Evolutionary conservation across 1,140 invertebrate genomes (phyloP), one percentile per base, ranked within the genome.

Genomic region (Megathymus violae): DNA sequence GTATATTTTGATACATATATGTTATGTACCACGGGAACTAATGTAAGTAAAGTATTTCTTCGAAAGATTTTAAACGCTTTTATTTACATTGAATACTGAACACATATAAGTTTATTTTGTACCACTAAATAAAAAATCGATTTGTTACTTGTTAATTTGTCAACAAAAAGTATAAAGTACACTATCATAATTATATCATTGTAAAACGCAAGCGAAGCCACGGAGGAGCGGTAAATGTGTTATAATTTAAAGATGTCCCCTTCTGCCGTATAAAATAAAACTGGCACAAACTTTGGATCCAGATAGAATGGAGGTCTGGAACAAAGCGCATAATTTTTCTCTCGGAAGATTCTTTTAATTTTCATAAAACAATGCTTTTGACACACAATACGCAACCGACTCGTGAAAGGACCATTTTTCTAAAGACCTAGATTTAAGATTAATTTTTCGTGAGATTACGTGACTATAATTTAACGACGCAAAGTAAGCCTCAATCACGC

Each of bases 341-440:
- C 52, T 58, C 52, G 52, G 52, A 58, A 58, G 52, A 58, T 47
- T 59, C 54, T 59, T 58, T 58, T 58, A 58, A 46, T 58, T 58
- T 58, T 46, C 54, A 58, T 58, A 58, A 58, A 58, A 58, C 54
- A 58, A 58, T 58, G 52, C 52, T 58, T 58, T 58, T 58, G 52
- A 58, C 52, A 58, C 52, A 58, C 52, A 58, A 58, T 58, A 58
- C 52, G 52, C 40, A 58, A 58, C 52, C 52, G 40, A 58, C 52
- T 58, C 52, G 52, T 58, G 52, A 58, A 50, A 58, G 52, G 40
- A 44, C 52, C 40, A 58, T 58, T 58, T 58, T 44, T 58, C 40
- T 44, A 44, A 15, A 44, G 52, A 58, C 52, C 52, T 56, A 56
- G 52, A 56, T 56, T 56, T 43, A 31, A 56, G 52, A 56, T 56